These are phyloP conservation scores for Scaptomyza graminum DNA, from an alignment of 1,140 invertebrate species.

Conservation along the genomic window DNA sequence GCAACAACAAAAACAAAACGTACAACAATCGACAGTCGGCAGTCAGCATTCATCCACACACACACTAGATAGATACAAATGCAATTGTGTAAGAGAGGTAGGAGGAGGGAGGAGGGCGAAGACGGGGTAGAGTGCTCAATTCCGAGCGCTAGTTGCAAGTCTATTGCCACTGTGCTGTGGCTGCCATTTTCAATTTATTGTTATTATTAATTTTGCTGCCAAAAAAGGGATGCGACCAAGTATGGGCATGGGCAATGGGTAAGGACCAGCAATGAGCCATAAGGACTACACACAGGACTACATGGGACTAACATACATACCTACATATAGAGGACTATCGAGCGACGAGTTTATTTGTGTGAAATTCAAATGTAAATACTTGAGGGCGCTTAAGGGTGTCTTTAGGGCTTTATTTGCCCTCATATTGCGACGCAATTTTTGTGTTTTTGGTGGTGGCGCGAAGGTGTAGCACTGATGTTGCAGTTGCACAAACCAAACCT, in stretches of 20 bases:
- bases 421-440: slow-evolving; percentile 70
- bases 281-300: slow-evolving; percentile 7
- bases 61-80: slow-evolving; percentile 21
- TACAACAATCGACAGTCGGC: slow-evolving; percentile 12
- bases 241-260: not conserved
- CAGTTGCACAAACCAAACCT: slow-evolving; percentile 25
- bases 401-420: slow-evolving; percentile 75
- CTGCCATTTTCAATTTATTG: slow-evolving; percentile 82
- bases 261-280: slow-evolving; percentile 6
- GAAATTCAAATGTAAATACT: slow-evolving; percentile 82
- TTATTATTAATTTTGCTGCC: slow-evolving; percentile 79
- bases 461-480: slow-evolving; percentile 29
- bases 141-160: slow-evolving; percentile 17
- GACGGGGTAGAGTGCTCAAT: slow-evolving; percentile 2
- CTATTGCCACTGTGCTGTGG: slow-evolving; percentile 29
- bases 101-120: not conserved
- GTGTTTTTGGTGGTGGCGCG: slow-evolving; percentile 54
- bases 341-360: slow-evolving; percentile 77
- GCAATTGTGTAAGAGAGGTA: slow-evolving; percentile 28
- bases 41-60: slow-evolving; percentile 6
- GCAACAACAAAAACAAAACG: not conserved
- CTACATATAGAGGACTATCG: slow-evolving; percentile 26
- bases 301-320: not conserved
- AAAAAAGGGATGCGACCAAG: slow-evolving; percentile 66
- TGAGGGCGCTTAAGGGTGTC: slow-evolving; percentile 81